A percentile compares a stretch with the other conserved stretches of the same genome.
These are phyloP conservation scores for Polyergus mexicanus DNA, from an alignment of 1,140 invertebrate species.

Conservation along the genomic window DNA sequence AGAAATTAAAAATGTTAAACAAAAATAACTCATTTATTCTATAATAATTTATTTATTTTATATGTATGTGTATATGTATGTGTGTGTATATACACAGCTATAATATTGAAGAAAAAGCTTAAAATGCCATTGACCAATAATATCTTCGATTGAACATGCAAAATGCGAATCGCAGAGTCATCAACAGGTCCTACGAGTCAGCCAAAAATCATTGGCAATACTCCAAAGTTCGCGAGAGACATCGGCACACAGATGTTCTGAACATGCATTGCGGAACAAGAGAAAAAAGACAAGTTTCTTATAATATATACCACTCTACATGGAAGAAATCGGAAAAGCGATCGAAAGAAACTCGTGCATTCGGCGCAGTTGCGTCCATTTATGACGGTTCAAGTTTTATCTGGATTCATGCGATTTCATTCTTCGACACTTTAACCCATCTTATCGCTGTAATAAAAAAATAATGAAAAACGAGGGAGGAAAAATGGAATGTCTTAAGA, in stretches of 20 bases:
- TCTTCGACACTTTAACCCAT: not conserved
- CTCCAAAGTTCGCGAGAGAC: conserved; percentile 73
- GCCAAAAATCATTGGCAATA: conserved; percentile 80
- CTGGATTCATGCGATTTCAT: conserved; percentile 30
- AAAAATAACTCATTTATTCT: not conserved
- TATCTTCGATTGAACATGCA: not conserved
- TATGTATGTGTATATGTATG: no score
- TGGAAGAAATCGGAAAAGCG: conserved; percentile 40
- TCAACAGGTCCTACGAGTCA: conserved; percentile 82
- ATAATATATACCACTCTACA: conserved; percentile 33
- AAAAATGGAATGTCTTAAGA: no score
- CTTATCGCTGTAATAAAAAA: not conserved
- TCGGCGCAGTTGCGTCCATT: conserved; percentile 20
- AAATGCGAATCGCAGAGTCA: conserved; percentile 69
- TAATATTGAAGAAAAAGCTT: not conserved
- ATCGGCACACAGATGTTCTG: conserved; percentile 77
- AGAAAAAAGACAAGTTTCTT: conserved; percentile 45
- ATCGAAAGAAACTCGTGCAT: conserved; percentile 18
- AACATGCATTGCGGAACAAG: conserved; percentile 46
- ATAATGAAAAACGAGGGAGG: conserved; percentile 3
- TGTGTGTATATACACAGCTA: not conserved
- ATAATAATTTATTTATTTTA: not conserved
- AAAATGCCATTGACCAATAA: not conserved
- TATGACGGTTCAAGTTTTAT: conserved; percentile 46
- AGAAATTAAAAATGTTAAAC: not conserved